A percentile compares a stretch with the other conserved stretches of the same genome.
Evolutionary conservation across 2,113 vertebrate species (phyloP).

Genomic region (Anas platyrhynchos): DNA sequence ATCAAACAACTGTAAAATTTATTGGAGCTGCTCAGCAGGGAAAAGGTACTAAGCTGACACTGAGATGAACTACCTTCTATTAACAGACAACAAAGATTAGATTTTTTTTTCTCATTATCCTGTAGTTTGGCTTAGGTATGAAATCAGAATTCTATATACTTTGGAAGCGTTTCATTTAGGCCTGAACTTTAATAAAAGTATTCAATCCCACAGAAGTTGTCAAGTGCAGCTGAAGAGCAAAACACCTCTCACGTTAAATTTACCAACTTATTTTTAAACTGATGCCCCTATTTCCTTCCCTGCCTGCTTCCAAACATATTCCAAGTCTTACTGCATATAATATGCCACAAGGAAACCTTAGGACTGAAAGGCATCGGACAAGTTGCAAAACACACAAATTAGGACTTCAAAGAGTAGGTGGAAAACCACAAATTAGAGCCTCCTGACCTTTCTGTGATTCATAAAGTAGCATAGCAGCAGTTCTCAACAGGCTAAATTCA

Average conservation of each 20-base stretch:
- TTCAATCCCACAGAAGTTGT: not conserved
- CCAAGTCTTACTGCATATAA: not conserved
- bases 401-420: conserved; percentile 53
- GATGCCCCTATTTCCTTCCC: conserved; percentile 2
- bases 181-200: not conserved
- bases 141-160: not conserved
- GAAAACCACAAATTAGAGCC: conserved; percentile 57
- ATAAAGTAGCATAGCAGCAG: not conserved
- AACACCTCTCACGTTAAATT: not conserved
- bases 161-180: not conserved
- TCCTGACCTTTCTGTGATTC: conserved; percentile 34
- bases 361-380: not conserved
- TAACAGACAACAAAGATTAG: not conserved
- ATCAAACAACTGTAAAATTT: not conserved
- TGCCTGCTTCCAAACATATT: not conserved
- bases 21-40: not conserved
- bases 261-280: conserved; percentile 31
- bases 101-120: not conserved
- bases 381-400: conserved; percentile 16
- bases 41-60: not conserved
- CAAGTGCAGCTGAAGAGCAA: not conserved
- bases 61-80: not conserved
- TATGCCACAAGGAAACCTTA: not conserved
- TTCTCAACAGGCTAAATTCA: conserved; percentile 7
- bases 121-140: not conserved